phyloP scores from a whole-genome alignment of 2,888 invertebrate genomes.

The Vesta saturnalis region DNA sequence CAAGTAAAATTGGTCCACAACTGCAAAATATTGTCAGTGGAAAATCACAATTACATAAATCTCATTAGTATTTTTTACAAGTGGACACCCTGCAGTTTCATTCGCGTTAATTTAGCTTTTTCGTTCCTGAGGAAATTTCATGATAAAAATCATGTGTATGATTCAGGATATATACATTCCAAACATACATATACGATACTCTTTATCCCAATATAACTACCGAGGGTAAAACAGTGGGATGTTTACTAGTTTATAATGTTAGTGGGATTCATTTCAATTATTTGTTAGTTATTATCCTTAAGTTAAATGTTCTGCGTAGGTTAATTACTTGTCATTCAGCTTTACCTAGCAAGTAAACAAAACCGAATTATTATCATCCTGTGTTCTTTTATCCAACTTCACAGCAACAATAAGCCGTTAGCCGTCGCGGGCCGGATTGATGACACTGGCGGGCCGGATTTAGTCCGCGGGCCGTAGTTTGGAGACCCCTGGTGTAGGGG shows the following conservation, averaged over 20 bases:
- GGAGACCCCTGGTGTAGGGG: conserved; percentile 19
- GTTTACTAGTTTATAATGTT: background rate
- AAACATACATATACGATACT: background rate
- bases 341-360: conserved; percentile 11
- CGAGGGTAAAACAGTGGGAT: background rate
- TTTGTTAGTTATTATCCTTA: background rate
- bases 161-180: background rate
- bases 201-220: background rate
- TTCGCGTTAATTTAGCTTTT: background rate
- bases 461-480: conserved; percentile 11
- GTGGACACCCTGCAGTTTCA: too few relatives aligned
- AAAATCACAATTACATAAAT: conserved; percentile 4
- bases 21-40: conserved; percentile 5
- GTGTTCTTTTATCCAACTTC: background rate
- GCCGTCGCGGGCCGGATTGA: conserved; percentile 12
- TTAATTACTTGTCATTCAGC: background rate
- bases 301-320: background rate
- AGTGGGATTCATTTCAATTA: background rate
- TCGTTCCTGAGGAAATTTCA: background rate
- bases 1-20: conserved; percentile 11
- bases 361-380: background rate
- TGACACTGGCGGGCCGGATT: conserved; percentile 12
- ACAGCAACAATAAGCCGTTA: conserved; percentile 15
- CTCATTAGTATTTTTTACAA: conserved; percentile 2
- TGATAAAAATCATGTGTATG: background rate